Evolutionary conservation across 64 coral and sea anemone species (phyloP).

Genomic region (Montipora sp.): DNA sequence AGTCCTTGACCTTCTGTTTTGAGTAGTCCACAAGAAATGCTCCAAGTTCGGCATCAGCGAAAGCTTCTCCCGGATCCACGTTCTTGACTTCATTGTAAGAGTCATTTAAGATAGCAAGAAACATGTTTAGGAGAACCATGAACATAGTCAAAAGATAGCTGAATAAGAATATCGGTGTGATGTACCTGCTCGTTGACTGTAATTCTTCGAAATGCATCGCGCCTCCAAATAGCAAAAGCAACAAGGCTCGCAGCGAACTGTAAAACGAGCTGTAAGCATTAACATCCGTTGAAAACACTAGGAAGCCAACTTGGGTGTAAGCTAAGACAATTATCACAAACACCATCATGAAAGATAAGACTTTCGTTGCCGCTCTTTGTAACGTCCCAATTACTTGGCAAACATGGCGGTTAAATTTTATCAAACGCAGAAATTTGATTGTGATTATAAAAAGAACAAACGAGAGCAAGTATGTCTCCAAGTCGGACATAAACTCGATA

Average conservation of each 20-base stretch:
- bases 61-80: conserved; percentile 32
- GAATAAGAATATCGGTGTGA: conserved; percentile 55
- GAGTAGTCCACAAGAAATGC: conserved; percentile 42
- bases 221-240: conserved; percentile 70
- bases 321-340: conserved; percentile 67
- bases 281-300: conserved; percentile 56
- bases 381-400: conserved; percentile 65
- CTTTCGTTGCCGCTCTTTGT: conserved; percentile 23
- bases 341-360: conserved; percentile 48
- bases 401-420: conserved; percentile 66
- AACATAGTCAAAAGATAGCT: conserved; percentile 66
- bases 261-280: conserved; percentile 65
- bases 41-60: conserved; percentile 67
- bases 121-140: conserved; percentile 79
- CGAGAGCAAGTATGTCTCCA: conserved; percentile 67
- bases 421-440: conserved; percentile 65
- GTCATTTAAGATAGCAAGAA: conserved; percentile 74
- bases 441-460: conserved; percentile 72
- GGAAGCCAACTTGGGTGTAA: conserved; percentile 65
- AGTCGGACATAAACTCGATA: conserved; percentile 61
- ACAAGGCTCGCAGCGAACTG: conserved; percentile 45
- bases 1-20: neutral
- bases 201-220: conserved; percentile 61
- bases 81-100: conserved; percentile 67
- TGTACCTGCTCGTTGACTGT: conserved; percentile 5